These are phyloP conservation scores for Perca fluviatilis DNA, from an alignment of 2,113 vertebrate genomes.

Conservation along the genomic window DNA sequence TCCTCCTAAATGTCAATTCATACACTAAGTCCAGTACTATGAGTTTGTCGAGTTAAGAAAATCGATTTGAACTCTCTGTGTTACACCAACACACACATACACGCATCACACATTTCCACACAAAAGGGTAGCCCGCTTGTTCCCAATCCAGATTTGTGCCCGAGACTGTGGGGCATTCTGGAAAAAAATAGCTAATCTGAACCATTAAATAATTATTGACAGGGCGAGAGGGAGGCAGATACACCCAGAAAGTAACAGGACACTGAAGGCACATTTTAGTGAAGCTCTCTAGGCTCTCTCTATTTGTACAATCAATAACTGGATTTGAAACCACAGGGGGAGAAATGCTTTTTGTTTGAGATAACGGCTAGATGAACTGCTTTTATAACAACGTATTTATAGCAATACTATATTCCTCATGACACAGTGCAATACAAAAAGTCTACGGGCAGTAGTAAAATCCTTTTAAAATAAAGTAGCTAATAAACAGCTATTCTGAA, in stretches of 20 bases:
- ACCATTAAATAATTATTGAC: conserved; percentile 74
- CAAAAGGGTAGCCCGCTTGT: conserved; percentile 8
- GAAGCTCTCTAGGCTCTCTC: conserved; percentile 29
- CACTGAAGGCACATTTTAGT: conserved; percentile 54
- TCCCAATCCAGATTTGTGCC: conserved; percentile 12
- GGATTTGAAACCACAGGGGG: conserved; percentile 22
- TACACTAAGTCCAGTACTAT: conserved; percentile 47
- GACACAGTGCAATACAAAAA: background rate
- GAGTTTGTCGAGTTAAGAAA: conserved; percentile 75
- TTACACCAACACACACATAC: background rate
- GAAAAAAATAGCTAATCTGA: conserved; percentile 63
- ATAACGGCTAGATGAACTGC: conserved; percentile 10
- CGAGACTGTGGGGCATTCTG: conserved; percentile 46
- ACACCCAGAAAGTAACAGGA: conserved; percentile 66
- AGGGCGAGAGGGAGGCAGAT: conserved; percentile 44
- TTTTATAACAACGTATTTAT: conserved; percentile 22
- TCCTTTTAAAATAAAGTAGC: background rate
- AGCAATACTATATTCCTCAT: background rate
- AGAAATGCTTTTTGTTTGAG: conserved; percentile 24
- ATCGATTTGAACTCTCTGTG: conserved; percentile 62
- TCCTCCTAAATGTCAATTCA: conserved; percentile 73
- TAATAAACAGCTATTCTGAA: background rate
- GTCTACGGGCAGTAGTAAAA: background rate
- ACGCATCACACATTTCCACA: conserved; percentile 14
- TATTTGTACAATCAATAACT: conserved; percentile 54